Conservation (phyloP, 2,113 vertebrate genomes). For the Ophthalmolycus amberensis region DNA sequence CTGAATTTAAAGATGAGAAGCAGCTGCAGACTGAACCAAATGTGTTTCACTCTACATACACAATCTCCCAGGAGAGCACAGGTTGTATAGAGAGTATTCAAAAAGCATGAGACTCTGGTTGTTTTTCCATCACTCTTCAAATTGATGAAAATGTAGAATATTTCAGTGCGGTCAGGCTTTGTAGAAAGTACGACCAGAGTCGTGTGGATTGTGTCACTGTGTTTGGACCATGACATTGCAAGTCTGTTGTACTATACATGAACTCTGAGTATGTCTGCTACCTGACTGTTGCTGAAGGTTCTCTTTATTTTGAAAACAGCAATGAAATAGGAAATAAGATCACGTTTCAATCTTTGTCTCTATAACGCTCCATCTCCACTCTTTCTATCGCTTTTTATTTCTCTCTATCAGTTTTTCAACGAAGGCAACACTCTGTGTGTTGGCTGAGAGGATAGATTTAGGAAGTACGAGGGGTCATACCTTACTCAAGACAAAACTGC, state of each 20-base stretch:
- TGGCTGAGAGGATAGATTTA: background rate
- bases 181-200: background rate
- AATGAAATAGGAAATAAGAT: background rate
- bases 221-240: background rate
- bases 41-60: background rate
- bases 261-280: background rate
- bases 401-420: background rate
- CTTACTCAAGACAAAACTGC: background rate
- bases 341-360: background rate
- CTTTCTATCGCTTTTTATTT: background rate
- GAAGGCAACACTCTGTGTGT: background rate
- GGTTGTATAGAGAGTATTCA: background rate
- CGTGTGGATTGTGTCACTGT: background rate
- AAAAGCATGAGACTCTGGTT: background rate
- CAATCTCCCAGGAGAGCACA: constrained; percentile 2
- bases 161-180: background rate
- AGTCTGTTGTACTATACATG: background rate
- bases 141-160: background rate
- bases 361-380: background rate
- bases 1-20: constrained; percentile 39
- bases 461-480: background rate
- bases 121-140: constrained; percentile 29
- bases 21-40: constrained; percentile 21
- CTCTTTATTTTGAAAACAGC: background rate
- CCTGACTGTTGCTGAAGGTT: background rate